phyloP scores from a whole-genome alignment of 1,140 invertebrate genomes.

The Drosophila sp. region DNA sequence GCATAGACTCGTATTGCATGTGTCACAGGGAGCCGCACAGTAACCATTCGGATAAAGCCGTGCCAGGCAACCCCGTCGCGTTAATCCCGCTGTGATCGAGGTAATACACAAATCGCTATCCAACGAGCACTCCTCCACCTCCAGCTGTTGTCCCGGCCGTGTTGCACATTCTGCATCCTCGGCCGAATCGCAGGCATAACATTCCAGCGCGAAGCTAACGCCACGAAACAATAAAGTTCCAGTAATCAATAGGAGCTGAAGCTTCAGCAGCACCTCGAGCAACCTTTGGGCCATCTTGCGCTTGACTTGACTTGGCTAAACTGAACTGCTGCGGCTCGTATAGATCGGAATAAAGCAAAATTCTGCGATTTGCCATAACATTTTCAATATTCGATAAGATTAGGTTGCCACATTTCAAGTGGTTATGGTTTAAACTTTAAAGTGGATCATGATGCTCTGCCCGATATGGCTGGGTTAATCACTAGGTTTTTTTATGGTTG shows the following conservation, averaged over 20 bases:
- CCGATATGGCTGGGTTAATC: neutral
- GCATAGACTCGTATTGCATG: constrained; percentile 65
- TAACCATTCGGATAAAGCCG: constrained; percentile 63
- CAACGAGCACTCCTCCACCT: constrained; percentile 64
- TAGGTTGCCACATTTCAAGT: constrained; percentile 26
- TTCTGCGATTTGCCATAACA: neutral
- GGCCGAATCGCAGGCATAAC: constrained; percentile 71
- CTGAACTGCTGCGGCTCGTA: neutral
- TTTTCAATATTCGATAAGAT: constrained; percentile 31
- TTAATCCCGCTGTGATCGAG: constrained; percentile 63
- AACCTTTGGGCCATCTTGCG: constrained; percentile 24
- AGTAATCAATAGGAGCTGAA: constrained; percentile 1
- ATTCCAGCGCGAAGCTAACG: constrained; percentile 42
- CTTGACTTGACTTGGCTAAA: neutral
- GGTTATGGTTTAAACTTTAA: constrained; percentile 12
- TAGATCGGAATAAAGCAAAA: constrained; percentile 25
- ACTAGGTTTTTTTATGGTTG: neutral
- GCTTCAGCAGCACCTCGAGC: neutral
- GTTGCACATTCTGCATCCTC: constrained; percentile 70
- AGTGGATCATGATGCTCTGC: constrained; percentile 17
- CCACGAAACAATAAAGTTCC: constrained; percentile 3
- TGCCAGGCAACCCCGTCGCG: constrained; percentile 63
- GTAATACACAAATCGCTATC: constrained; percentile 59
- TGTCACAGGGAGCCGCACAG: constrained; percentile 67
- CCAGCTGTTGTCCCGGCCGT: constrained; percentile 65